Evolutionary conservation across 2,113 vertebrate genomes (phyloP).

Genomic region (Rhabdomys dilectus): DNA sequence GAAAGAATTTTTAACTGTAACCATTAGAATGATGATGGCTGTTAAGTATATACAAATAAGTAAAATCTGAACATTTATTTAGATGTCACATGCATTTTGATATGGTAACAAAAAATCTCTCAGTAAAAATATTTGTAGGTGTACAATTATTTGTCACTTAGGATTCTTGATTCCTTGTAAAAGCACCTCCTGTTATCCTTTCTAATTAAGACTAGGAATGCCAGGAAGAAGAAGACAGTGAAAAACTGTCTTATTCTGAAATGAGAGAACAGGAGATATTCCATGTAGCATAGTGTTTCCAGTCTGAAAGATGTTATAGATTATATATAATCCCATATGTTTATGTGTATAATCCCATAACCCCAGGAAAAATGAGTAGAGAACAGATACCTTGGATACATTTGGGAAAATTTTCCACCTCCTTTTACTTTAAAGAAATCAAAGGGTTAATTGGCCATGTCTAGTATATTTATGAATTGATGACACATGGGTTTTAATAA

Average conservation of each 20-base stretch:
- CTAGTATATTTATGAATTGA: neutral
- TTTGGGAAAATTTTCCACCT: neutral
- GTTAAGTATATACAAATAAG: neutral
- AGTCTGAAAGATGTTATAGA: neutral
- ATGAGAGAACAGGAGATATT: neutral
- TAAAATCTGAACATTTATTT: neutral
- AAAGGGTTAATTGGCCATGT: neutral
- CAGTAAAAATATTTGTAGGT: constrained; percentile 15
- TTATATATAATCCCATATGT: neutral
- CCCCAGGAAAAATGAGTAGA: neutral
- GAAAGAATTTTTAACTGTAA: neutral
- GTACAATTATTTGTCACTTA: neutral
- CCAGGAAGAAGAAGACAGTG: neutral
- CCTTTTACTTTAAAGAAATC: neutral
- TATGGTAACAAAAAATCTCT: neutral
- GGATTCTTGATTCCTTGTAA: neutral
- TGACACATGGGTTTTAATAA: neutral
- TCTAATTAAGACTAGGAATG: neutral
- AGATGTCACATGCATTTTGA: neutral
- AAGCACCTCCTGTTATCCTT: neutral
- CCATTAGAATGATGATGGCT: neutral
- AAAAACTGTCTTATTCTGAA: neutral
- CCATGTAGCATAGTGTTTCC: neutral
- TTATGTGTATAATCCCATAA: neutral
- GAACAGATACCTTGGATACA: neutral